Percentiles rank a stretch among this genome's conserved stretches.
Conservation (phyloP, 2,113 vertebrate species). For the Tachysurus fulvidraco region DNA sequence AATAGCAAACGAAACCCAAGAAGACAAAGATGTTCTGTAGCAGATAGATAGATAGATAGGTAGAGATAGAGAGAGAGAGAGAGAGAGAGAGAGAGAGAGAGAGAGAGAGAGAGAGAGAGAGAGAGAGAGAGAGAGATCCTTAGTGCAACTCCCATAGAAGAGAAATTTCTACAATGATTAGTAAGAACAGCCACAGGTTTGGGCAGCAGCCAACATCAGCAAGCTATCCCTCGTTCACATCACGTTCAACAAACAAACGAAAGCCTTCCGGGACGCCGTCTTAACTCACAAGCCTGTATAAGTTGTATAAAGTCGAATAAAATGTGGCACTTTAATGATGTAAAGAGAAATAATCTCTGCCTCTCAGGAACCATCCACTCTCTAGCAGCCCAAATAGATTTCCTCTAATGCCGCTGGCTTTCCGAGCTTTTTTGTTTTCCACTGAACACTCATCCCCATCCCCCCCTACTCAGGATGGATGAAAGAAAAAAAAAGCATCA, state of each 20-base stretch:
- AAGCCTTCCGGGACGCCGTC: not conserved
- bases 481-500: not conserved
- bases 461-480: not conserved
- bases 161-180: not conserved
- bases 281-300: not conserved
- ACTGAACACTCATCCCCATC: not conserved
- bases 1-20: constrained; percentile 31
- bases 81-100: constrained; percentile 21
- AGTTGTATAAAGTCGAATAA: not conserved
- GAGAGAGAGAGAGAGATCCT: not conserved
- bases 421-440: not conserved
- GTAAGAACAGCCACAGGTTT: not conserved
- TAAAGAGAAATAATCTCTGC: constrained; percentile 8
- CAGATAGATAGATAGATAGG: constrained; percentile 13
- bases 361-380: constrained; percentile 15
- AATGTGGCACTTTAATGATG: constrained; percentile 26
- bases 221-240: not conserved
- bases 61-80: constrained; percentile 17
- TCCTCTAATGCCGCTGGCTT: not conserved
- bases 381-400: constrained; percentile 11
- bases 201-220: constrained; percentile 15
- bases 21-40: constrained; percentile 13
- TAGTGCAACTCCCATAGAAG: constrained; percentile 4
- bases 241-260: not conserved
- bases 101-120: constrained; percentile 12